Evolutionary conservation across 2,113 vertebrate genomes (phyloP).

Genomic region (Oostethus manadensis): DNA sequence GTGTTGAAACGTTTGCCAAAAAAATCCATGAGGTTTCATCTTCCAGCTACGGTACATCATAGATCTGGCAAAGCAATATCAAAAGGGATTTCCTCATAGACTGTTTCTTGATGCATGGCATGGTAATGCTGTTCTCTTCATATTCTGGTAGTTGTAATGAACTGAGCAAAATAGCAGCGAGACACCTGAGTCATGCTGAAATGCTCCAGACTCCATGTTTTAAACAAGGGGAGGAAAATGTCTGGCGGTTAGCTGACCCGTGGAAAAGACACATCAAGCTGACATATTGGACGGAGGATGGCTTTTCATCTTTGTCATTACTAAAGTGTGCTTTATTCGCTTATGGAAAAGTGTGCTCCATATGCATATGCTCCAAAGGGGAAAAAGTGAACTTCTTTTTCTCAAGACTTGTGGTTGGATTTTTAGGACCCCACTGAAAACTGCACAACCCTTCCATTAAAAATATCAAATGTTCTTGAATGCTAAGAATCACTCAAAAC

Average conservation of each 20-base stretch:
- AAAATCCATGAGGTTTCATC: slow-evolving; percentile 62
- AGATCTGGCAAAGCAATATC: slow-evolving; percentile 3
- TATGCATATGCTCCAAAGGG: slow-evolving; percentile 58
- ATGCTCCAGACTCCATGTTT: slow-evolving; percentile 43
- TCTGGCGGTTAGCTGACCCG: slow-evolving; percentile 39
- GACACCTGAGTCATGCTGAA: slow-evolving; percentile 46
- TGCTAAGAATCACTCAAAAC: slow-evolving; percentile 22
- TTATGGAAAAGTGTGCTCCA: slow-evolving; percentile 59
- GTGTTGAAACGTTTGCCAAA: slow-evolving; percentile 48
- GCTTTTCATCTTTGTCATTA: slow-evolving; percentile 46
- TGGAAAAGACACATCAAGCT: slow-evolving; percentile 65
- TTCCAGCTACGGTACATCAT: slow-evolving; percentile 23
- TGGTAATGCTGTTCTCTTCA: background rate
- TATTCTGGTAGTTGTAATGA: slow-evolving; percentile 29
- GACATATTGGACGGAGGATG: slow-evolving; percentile 22
- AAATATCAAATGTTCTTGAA: slow-evolving; percentile 35
- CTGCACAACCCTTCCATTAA: slow-evolving; percentile 51
- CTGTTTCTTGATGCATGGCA: background rate
- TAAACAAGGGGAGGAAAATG: slow-evolving; percentile 34
- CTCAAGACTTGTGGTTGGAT: slow-evolving; percentile 22
- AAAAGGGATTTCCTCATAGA: background rate
- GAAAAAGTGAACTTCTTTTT: slow-evolving; percentile 40
- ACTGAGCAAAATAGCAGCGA: slow-evolving; percentile 6
- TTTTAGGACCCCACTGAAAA: slow-evolving; percentile 40
- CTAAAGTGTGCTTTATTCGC: slow-evolving; percentile 31